Evolutionary conservation across 1,140 invertebrate genomes (phyloP).

Genomic region (Pseudomyrmex dendroicus): DNA sequence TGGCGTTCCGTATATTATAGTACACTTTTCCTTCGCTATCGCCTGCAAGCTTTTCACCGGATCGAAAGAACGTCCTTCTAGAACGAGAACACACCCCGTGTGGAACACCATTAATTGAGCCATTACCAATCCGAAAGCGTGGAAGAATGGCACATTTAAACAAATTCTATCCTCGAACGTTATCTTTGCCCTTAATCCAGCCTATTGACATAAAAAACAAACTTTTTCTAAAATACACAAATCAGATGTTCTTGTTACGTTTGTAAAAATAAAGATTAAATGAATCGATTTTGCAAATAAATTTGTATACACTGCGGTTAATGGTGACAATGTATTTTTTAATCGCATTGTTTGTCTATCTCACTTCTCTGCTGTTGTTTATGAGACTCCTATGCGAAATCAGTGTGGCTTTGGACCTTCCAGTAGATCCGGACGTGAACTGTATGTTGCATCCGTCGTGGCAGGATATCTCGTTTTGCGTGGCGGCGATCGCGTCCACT

Average conservation of each 20-base stretch:
- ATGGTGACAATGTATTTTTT: too few relatives aligned
- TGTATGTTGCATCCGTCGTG: conserved; percentile 92
- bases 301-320: too few relatives aligned
- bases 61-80: conserved; percentile 90
- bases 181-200: conserved; percentile 87
- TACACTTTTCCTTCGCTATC: conserved; percentile 91
- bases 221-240: not conserved
- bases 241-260: not conserved
- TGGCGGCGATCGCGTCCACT: conserved; percentile 72
- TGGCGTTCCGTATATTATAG: conserved; percentile 94
- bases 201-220: conserved; percentile 77
- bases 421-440: conserved; percentile 96
- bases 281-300: too few relatives aligned
- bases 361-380: conserved; percentile 91
- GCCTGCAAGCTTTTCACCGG: conserved; percentile 88
- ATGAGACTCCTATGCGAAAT: conserved; percentile 93
- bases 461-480: conserved; percentile 86
- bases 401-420: conserved; percentile 94
- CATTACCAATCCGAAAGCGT: conserved; percentile 93
- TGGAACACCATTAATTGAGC: conserved; percentile 88
- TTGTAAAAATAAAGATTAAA: too few relatives aligned
- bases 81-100: conserved; percentile 89
- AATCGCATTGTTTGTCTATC: not conserved
- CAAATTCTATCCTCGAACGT: conserved; percentile 88
- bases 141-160: conserved; percentile 95